phyloP scores from a whole-genome alignment of 2,113 vertebrate genomes.

The Pseudopipra pipra region DNA sequence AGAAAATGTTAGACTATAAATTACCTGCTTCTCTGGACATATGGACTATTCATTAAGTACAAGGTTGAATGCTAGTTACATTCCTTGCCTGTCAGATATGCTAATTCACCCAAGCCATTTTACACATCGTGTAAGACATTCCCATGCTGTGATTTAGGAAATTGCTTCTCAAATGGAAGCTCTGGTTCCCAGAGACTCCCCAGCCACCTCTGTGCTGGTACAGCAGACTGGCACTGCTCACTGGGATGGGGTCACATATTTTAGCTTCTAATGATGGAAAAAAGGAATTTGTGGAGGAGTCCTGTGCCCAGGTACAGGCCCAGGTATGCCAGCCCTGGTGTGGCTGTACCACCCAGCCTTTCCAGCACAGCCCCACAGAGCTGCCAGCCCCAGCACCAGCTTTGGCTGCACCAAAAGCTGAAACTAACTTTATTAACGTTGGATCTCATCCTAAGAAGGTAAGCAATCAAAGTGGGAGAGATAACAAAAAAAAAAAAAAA shows the following conservation, averaged over 20 bases:
- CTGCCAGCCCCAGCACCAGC: background rate
- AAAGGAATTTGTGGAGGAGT: background rate
- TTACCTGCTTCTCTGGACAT: conserved; percentile 66
- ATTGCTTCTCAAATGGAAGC: background rate
- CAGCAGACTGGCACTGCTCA: background rate
- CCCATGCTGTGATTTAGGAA: conserved; percentile 21
- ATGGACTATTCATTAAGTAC: conserved; percentile 62
- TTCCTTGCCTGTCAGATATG: conserved; percentile 27
- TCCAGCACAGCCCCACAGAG: background rate
- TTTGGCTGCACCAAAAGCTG: background rate
- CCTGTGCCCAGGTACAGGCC: rapidly evolving
- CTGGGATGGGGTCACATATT: background rate
- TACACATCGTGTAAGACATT: background rate
- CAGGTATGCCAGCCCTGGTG: no score
- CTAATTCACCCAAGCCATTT: conserved; percentile 44
- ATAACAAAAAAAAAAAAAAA: background rate
- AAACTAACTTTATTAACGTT: background rate
- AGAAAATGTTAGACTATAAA: conserved; percentile 75
- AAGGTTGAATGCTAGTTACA: conserved; percentile 61
- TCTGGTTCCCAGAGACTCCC: background rate
- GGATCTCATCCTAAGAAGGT: background rate
- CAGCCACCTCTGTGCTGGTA: background rate
- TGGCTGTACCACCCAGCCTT: background rate
- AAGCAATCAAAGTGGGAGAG: background rate
- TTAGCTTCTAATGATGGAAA: background rate